Evolutionary conservation across 2,888 invertebrate genomes (phyloP).

Genomic region (Agriopis aurantiaria): DNA sequence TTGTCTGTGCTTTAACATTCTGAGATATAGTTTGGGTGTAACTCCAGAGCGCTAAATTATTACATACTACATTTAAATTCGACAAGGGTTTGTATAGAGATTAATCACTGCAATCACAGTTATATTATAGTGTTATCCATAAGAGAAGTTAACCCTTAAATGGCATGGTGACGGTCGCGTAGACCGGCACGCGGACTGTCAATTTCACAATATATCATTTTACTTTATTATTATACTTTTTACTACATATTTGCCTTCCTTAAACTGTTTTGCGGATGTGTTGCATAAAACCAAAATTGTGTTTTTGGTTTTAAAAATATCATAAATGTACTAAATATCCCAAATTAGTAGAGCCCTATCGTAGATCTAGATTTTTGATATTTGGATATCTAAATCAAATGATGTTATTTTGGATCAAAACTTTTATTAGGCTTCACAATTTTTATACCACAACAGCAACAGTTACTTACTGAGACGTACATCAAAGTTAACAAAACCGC

Average conservation of each 20-base stretch:
- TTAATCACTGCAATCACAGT: conserved; percentile 3
- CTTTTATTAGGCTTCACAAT: background rate
- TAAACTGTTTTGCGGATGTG: conserved; percentile 55
- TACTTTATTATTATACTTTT: conserved; percentile 82
- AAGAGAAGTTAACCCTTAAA: conserved; percentile 73
- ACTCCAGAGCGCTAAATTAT: too few species aligned
- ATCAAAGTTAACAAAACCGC: conserved; percentile 12
- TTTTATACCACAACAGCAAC: background rate
- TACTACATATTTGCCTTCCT: conserved; percentile 73
- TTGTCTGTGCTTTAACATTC: too few species aligned
- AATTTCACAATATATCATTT: conserved; percentile 82
- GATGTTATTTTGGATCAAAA: too few species aligned
- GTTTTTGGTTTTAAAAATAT: background rate
- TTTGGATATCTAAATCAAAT: too few species aligned
- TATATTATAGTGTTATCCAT: conserved; percentile 1
- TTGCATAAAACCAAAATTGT: conserved; percentile 48
- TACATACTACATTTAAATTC: too few species aligned
- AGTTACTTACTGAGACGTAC: background rate
- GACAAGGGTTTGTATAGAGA: background rate
- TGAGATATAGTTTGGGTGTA: too few species aligned
- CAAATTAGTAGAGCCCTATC: too few species aligned
- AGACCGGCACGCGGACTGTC: conserved; percentile 80
- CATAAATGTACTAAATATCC: background rate
- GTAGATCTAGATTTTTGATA: too few species aligned
- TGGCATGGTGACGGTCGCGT: conserved; percentile 64